phyloP scores from a whole-genome alignment of 2,888 invertebrate species.

The Capitulum mitella region DNA sequence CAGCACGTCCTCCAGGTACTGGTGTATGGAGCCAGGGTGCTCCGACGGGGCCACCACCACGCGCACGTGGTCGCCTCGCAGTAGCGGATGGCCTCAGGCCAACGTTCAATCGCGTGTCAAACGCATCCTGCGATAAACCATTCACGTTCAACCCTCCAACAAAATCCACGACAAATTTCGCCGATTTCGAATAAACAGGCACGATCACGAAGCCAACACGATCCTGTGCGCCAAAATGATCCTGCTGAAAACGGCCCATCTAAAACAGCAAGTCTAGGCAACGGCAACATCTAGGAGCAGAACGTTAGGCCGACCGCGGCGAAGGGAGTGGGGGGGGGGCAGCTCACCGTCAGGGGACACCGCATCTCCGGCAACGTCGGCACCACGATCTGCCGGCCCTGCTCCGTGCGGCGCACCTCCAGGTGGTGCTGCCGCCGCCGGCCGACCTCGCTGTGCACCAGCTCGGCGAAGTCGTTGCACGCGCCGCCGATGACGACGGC shows the following conservation, averaged over 20 bases:
- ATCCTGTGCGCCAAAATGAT: too few relatives aligned
- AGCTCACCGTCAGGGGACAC: neutral
- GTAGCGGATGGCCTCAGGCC: constrained; percentile 15
- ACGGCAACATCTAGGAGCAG: too few relatives aligned
- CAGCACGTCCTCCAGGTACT: neutral
- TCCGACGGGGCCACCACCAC: constrained; percentile 2
- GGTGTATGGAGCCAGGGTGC: neutral
- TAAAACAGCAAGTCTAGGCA: too few relatives aligned
- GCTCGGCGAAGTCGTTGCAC: constrained; percentile 12
- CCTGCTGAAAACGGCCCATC: too few relatives aligned
- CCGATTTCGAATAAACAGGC: too few relatives aligned
- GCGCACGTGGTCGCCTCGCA: neutral
- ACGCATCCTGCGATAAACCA: too few relatives aligned
- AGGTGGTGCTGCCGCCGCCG: neutral
- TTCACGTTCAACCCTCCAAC: too few relatives aligned
- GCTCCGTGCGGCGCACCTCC: neutral
- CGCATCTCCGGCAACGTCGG: neutral
- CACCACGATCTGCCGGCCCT: neutral
- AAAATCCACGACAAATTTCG: too few relatives aligned
- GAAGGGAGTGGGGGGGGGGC: too few relatives aligned
- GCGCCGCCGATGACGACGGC: constrained; percentile 4
- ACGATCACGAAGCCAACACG: too few relatives aligned
- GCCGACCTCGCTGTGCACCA: neutral
- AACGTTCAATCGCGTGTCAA: too few relatives aligned
- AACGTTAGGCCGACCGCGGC: too few relatives aligned